phyloP scores from a whole-genome alignment of 1,140 invertebrate genomes.

The Micrasema minimum region DNA sequence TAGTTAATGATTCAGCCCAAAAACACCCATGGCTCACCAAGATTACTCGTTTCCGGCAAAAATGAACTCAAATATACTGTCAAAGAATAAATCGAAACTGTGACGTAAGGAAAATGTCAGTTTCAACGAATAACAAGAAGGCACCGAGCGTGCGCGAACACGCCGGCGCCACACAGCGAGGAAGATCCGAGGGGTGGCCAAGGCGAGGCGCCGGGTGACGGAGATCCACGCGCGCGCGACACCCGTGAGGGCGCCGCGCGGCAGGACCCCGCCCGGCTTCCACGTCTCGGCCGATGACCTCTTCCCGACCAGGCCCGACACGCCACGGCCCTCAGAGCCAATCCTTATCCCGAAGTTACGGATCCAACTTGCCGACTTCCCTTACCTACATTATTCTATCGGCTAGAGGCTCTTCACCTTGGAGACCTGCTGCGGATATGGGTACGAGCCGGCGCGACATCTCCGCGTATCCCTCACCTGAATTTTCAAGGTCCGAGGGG shows the following conservation, averaged over 20 bases:
- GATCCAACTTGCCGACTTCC: slow-evolving; percentile 75
- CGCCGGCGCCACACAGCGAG: slow-evolving; percentile 46
- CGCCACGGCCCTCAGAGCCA: slow-evolving; percentile 79
- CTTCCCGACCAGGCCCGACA: slow-evolving; percentile 71
- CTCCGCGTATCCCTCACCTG: slow-evolving; percentile 78
- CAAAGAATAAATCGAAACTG: no score
- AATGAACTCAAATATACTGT: no score
- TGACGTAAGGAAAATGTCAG: no score
- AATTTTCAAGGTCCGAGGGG: slow-evolving; percentile 81
- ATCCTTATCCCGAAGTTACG: slow-evolving; percentile 71
- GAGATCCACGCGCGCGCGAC: slow-evolving; percentile 36
- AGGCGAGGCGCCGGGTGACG: slow-evolving; percentile 45
- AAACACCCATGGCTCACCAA: no score
- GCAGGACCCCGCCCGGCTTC: slow-evolving; percentile 55
- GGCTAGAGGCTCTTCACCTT: slow-evolving; percentile 90
- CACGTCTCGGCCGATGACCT: slow-evolving; percentile 61
- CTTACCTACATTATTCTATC: slow-evolving; percentile 86
- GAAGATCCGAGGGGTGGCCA: slow-evolving; percentile 42
- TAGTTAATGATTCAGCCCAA: no score
- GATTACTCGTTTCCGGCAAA: no score
- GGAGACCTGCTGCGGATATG: slow-evolving; percentile 89
- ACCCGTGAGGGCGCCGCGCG: not conserved
- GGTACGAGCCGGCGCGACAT: slow-evolving; percentile 75
- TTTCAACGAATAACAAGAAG: no score
- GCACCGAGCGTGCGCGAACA: slow-evolving; percentile 54